Evolutionary conservation across 2,888 invertebrate genomes (phyloP).

Genomic region (Lordiphosa fenestrarum): DNA sequence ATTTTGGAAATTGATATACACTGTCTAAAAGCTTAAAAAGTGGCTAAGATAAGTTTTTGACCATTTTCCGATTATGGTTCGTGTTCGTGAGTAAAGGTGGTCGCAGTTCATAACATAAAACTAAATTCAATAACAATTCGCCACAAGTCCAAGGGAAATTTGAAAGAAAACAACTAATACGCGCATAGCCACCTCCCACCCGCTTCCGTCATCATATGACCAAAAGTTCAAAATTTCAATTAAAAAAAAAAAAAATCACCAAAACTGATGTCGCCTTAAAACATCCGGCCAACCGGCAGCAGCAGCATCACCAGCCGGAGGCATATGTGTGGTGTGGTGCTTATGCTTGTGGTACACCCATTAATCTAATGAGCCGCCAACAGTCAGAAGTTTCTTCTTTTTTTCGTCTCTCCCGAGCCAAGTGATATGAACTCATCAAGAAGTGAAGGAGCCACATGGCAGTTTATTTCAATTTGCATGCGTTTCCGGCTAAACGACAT

Average conservation of each 20-base stretch:
- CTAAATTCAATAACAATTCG: too few relatives aligned
- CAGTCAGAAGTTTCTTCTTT: conserved; percentile 5
- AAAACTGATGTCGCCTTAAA: conserved; percentile 11
- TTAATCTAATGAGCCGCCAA: conserved; percentile 19
- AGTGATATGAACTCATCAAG: conserved; percentile 31
- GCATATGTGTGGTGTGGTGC: conserved; percentile 1
- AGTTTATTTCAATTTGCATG: conserved; percentile 58
- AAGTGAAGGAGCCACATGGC: conserved; percentile 30
- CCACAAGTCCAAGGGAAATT: too few relatives aligned
- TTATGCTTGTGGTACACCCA: background rate
- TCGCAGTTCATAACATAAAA: too few relatives aligned
- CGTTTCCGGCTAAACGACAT: conserved; percentile 55
- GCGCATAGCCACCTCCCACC: too few relatives aligned
- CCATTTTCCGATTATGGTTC: too few relatives aligned
- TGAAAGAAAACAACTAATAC: too few relatives aligned
- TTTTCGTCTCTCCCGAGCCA: conserved; percentile 1
- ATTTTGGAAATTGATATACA: too few relatives aligned
- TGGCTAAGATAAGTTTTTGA: too few relatives aligned
- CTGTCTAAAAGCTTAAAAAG: too few relatives aligned
- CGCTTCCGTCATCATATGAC: background rate
- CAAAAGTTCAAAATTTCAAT: conserved; percentile 14
- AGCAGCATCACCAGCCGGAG: background rate
- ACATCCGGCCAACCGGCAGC: conserved; percentile 11
- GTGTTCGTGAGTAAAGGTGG: too few relatives aligned
- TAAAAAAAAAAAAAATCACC: conserved; percentile 13